Evolutionary conservation across 2,888 invertebrate genomes (phyloP), one percentile per base, ranked within the genome.

Genomic region (Stegophylla sp.): DNA sequence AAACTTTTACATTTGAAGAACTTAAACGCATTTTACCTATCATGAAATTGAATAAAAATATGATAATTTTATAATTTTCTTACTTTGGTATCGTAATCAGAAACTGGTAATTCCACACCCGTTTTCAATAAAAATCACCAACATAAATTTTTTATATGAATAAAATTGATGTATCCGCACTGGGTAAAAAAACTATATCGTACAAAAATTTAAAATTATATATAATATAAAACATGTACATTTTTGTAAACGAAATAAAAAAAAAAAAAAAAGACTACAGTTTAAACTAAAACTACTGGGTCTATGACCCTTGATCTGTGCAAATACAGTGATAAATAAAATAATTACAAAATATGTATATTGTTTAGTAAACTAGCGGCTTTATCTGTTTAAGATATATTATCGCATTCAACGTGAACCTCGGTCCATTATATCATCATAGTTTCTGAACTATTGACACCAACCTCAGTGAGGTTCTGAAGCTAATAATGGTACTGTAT

Each of bases 1-100:
- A n/a, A n/a, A n/a, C n/a, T n/a, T n/a, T n/a, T n/a, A n/a, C n/a
- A n/a, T n/a, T n/a, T n/a, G n/a, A n/a, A n/a, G n/a, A n/a, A n/a
- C n/a, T n/a, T n/a, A n/a, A n/a, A n/a, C n/a, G n/a, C n/a, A n/a
- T n/a, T n/a, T n/a, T n/a, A n/a, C n/a, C n/a, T n/a, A n/a, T n/a
- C n/a, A n/a, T n/a, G n/a, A n/a, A n/a, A n/a, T n/a, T n/a, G n/a
- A n/a, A 34, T 34, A 5, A 34, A 34, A 23, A n/a, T 20, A 53
- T 5, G 20, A 53, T 20, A 53, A 34, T 17, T 23, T 17, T 3
- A 51, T 23, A 34, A 34, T 51, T 34, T 23, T 23, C 74, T 75
- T 75, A 75, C 74, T 75, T 75, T 64, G 63, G 51, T 63, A 51
- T 64, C 13, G 48, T 23, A 48, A 64, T 51, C 20, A 75, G 17